Percentiles rank a stretch among this genome's conserved stretches.
Evolutionary conservation across 2,113 vertebrate species (phyloP).

Genomic region (Sialia sialis): DNA sequence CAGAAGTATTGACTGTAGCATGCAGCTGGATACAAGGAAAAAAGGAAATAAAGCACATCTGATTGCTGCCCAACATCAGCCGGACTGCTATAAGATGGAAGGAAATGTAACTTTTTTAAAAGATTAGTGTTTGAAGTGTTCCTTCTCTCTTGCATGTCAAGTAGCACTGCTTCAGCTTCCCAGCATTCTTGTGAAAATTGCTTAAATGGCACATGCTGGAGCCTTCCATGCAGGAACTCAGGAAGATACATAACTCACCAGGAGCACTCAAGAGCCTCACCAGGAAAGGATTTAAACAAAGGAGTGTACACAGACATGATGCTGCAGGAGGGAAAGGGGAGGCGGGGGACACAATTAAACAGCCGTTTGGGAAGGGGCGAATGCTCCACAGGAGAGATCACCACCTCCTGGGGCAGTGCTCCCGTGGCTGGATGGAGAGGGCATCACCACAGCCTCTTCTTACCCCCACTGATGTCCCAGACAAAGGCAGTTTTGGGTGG

Average conservation of each 20-base stretch:
- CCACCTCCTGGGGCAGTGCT: background rate
- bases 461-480: background rate
- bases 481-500: background rate
- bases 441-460: background rate
- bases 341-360: background rate
- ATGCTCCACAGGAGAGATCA: background rate
- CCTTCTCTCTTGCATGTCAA: background rate
- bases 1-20: background rate
- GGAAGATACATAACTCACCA: background rate
- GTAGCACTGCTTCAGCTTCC: background rate
- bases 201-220: background rate
- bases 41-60: background rate
- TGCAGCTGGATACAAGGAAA: background rate
- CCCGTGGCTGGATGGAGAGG: rapidly evolving
- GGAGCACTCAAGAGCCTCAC: background rate
- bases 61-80: background rate
- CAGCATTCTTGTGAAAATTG: background rate
- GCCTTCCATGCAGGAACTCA: background rate
- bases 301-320: background rate
- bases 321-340: background rate
- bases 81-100: background rate
- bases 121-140: background rate
- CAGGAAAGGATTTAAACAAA: background rate
- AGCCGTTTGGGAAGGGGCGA: background rate
- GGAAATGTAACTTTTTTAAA: background rate